A percentile compares a stretch with the other conserved stretches of the same genome.
phyloP scores from a whole-genome alignment of 2,888 invertebrate species.

The Diploptera punctata region DNA sequence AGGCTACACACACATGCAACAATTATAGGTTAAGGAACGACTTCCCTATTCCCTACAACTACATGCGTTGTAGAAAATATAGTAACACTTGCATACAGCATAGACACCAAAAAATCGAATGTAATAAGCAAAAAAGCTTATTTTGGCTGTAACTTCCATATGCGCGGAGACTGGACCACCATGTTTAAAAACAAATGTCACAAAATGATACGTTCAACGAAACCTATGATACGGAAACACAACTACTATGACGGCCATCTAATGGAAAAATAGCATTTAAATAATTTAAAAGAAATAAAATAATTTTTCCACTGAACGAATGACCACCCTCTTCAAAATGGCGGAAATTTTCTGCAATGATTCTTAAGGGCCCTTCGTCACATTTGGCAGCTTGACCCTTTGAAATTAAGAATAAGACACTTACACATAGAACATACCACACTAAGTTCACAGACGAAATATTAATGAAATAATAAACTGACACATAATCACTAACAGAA shows the following conservation, averaged over 20 bases:
- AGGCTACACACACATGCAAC: slow-evolving; percentile 3
- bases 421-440: not conserved
- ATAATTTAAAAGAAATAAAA: no score
- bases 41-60: not conserved
- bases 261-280: not conserved
- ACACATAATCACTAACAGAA: slow-evolving; percentile 2
- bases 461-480: not conserved
- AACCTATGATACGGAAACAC: not conserved
- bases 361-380: slow-evolving; percentile 39
- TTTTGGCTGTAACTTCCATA: slow-evolving; percentile 7
- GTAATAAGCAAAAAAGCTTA: slow-evolving; percentile 47
- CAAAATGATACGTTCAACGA: slow-evolving; percentile 1
- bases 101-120: not conserved
- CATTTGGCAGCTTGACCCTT: slow-evolving; percentile 42
- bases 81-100: not conserved
- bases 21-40: slow-evolving; percentile 4
- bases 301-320: slow-evolving; percentile 26
- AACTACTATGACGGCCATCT: not conserved
- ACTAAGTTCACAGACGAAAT: slow-evolving; percentile 4
- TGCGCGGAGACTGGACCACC: slow-evolving; percentile 31
- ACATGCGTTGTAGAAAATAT: not conserved
- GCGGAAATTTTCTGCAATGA: slow-evolving; percentile 43
- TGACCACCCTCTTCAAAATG: slow-evolving; percentile 44
- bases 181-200: slow-evolving; percentile 34
- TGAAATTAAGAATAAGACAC: slow-evolving; percentile 33